phyloP scores from a whole-genome alignment of 2,888 invertebrate genomes.

The Eulithis prunata region DNA sequence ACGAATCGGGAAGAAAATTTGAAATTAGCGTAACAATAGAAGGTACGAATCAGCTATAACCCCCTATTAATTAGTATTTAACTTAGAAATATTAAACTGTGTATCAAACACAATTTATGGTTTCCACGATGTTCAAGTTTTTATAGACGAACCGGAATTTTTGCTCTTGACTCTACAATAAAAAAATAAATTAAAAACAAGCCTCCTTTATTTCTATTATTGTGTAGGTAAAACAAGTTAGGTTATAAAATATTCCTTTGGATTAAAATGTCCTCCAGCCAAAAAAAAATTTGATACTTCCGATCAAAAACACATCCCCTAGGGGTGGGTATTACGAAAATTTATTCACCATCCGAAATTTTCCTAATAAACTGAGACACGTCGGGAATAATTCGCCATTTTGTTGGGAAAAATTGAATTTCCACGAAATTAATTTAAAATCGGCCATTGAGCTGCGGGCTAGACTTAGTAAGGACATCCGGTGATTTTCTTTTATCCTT shows the following conservation, averaged over 20 bases:
- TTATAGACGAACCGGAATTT: too few species aligned
- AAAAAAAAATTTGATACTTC: slow-evolving; percentile 21
- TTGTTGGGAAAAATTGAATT: slow-evolving; percentile 57
- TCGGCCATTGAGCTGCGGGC: slow-evolving; percentile 44
- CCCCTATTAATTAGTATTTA: too few species aligned
- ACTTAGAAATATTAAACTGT: too few species aligned
- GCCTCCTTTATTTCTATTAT: too few species aligned
- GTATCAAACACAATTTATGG: too few species aligned
- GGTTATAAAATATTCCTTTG: not conserved
- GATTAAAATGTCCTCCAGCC: not conserved
- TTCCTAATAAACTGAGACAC: slow-evolving; percentile 34
- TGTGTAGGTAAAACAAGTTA: not conserved
- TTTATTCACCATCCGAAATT: slow-evolving; percentile 29
- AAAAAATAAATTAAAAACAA: too few species aligned
- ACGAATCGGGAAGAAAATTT: too few species aligned
- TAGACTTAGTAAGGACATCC: not conserved
- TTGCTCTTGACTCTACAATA: too few species aligned
- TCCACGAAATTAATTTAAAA: slow-evolving; percentile 65
- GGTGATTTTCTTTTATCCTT: too few species aligned
- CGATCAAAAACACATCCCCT: slow-evolving; percentile 18
- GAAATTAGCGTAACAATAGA: too few species aligned
- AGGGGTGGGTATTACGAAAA: slow-evolving; percentile 28
- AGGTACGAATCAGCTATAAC: too few species aligned
- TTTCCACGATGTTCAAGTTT: too few species aligned
- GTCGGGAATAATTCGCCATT: slow-evolving; percentile 27